Conservation (phyloP, 2,888 invertebrate genomes). For the Diogma glabrata region DNA sequence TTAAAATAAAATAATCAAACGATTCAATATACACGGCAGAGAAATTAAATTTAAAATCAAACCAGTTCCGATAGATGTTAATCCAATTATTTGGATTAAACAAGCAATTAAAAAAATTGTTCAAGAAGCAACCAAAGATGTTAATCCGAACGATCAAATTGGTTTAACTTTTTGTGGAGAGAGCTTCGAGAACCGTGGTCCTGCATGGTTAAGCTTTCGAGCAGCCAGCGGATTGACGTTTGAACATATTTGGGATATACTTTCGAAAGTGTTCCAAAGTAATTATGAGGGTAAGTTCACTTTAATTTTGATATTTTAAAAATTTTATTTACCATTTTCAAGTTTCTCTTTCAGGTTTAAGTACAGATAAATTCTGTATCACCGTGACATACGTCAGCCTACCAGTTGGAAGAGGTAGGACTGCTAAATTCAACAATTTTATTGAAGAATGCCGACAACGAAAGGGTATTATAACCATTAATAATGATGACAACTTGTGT, state of each 20-base stretch:
- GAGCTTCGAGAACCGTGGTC: background rate
- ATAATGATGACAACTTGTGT: background rate
- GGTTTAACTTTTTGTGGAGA: background rate
- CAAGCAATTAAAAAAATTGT: conserved; percentile 13
- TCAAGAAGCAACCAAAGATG: conserved; percentile 6
- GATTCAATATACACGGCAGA: conserved; percentile 4
- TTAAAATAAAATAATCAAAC: too few species aligned
- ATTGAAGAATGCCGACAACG: background rate
- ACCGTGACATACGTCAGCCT: too few species aligned
- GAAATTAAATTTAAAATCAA: conserved; percentile 15
- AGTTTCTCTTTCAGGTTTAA: too few species aligned
- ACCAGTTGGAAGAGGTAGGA: too few species aligned
- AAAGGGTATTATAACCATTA: background rate
- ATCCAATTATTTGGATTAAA: conserved; percentile 12
- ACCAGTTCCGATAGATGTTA: conserved; percentile 9
- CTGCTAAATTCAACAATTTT: background rate
- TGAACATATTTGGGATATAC: background rate
- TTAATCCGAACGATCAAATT: background rate
- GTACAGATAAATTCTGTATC: too few species aligned
- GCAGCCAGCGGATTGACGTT: background rate
- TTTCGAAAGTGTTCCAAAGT: background rate
- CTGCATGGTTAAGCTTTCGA: background rate
- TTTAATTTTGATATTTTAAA: too few species aligned
- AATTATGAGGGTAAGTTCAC: background rate
- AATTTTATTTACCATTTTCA: too few species aligned